phyloP scores from a whole-genome alignment of 2,797 vertebrate species.

The Sebastes umbrosus region DNA sequence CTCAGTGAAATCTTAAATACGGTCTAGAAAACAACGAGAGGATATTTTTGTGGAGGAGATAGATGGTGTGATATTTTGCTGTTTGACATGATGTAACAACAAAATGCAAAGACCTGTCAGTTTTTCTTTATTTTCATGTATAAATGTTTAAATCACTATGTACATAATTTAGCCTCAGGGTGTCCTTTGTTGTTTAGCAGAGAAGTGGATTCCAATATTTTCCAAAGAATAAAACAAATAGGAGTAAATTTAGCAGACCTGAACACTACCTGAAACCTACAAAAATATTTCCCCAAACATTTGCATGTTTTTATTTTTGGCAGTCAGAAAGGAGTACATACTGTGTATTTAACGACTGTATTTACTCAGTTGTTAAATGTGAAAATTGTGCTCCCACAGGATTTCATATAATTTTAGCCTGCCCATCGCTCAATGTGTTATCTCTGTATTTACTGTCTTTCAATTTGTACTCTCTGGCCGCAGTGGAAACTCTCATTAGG shows the following conservation, averaged over 20 bases:
- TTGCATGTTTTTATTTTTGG: not conserved
- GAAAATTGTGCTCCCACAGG: not conserved
- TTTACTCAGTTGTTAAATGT: not conserved
- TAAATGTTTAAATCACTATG: not conserved
- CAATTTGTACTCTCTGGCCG: not conserved
- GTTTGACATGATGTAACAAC: not conserved
- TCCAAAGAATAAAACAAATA: not conserved
- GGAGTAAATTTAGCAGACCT: not conserved
- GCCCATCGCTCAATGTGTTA: not conserved
- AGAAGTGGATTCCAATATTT: not conserved
- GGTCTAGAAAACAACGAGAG: slow-evolving; percentile 2
- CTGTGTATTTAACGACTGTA: not conserved
- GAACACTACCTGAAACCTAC: not conserved
- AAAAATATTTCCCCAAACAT: not conserved
- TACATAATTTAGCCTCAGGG: not conserved
- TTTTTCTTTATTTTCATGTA: not conserved
- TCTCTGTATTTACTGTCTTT: not conserved
- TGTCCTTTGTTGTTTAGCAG: not conserved
- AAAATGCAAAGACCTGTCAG: not conserved
- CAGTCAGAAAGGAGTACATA: not conserved
- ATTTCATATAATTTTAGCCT: not conserved
- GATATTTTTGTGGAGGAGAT: not conserved
- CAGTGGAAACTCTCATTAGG: not conserved
- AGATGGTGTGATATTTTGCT: not conserved
- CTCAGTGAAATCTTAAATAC: slow-evolving; percentile 11